Evolutionary conservation across 2,888 invertebrate genomes (phyloP), one percentile per base, ranked within the genome.

Genomic region (Erebia palarica): DNA sequence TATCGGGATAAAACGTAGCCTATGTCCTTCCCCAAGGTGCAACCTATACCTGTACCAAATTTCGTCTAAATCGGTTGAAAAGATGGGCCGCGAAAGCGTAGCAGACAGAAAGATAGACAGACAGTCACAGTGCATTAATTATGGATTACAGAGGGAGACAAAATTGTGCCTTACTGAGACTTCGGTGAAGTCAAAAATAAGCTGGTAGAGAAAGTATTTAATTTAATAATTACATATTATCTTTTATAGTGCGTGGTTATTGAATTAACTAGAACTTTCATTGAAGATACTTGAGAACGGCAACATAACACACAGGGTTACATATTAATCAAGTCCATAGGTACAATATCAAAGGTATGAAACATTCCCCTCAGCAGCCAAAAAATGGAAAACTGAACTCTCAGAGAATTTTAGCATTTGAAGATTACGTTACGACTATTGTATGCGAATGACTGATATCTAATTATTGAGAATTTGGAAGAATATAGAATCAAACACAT

Each of bases 221-320:
- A 69, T 11, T 44, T 69, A 66, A 55, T 53, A 57, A 27, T 27
- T 21, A n/a, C n/a, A n/a, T n/a, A 73, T 66, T 67, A 75, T 72
- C 75, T 75, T 75, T 75, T 75, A 73, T 70, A 58, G 21, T 59
- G 70, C 73, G 75, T 74, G 73, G 73, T 73, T 73, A 68, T 70
- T 66, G 61, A 61, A 71, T 53, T 63, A 59, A 65, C 14, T 57
- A 73, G 27, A 59, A 59, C 64, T 73, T 69, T 69, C 72, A 68
- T 74, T 72, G 60, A 65, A 65, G 42, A 27, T 60, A 49, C 18
- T 60, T 65, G 18, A 14, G 57, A 57, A 9, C 18, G 14, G 16
- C 14, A 66, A 14, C 47, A 36, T n/a, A 55, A 44, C 36, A 53
- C 65, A 53, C 53, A 65, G 64, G 53, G n/a, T 65, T n/a, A 14